Percentiles rank a stretch among this genome's conserved stretches.
phyloP scores from a whole-genome alignment of 2,888 invertebrate genomes.

The Strigamia transsilvanica region DNA sequence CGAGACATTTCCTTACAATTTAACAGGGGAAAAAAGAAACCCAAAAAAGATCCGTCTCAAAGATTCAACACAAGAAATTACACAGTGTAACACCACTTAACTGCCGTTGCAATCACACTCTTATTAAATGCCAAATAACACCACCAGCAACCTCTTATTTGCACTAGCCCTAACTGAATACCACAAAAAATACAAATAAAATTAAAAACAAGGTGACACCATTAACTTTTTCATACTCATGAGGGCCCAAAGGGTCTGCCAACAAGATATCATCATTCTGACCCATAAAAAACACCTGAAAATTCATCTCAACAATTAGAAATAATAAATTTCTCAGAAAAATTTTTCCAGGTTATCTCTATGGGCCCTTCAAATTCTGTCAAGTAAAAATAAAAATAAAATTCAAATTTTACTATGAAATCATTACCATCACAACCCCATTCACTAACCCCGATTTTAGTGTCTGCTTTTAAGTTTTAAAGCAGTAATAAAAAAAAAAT shows the following conservation, averaged over 20 bases:
- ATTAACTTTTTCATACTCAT: neutral
- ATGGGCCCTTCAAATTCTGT: neutral
- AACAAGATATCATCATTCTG: neutral
- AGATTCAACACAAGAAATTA: constrained; percentile 31
- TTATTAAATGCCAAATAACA: constrained; percentile 36
- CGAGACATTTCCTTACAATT: constrained; percentile 40
- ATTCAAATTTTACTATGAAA: neutral
- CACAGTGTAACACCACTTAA: constrained; percentile 39
- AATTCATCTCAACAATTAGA: neutral
- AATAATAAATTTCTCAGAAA: neutral
- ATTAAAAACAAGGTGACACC: constrained; percentile 10
- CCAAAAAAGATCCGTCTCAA: neutral
- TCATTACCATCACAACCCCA: neutral
- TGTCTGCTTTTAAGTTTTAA: neutral
- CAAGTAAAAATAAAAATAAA: too few relatives aligned
- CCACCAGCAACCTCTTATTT: constrained; percentile 6
- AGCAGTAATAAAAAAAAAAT: neutral
- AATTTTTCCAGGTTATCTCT: neutral
- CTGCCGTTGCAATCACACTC: constrained; percentile 32
- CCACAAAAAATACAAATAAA: neutral
- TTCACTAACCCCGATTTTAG: neutral
- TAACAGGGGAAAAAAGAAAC: neutral
- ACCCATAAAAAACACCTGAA: neutral
- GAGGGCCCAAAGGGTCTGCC: neutral
- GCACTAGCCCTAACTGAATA: neutral